Conservation (phyloP, 2,888 invertebrate genomes). For the Heliconius charithonia region DNA sequence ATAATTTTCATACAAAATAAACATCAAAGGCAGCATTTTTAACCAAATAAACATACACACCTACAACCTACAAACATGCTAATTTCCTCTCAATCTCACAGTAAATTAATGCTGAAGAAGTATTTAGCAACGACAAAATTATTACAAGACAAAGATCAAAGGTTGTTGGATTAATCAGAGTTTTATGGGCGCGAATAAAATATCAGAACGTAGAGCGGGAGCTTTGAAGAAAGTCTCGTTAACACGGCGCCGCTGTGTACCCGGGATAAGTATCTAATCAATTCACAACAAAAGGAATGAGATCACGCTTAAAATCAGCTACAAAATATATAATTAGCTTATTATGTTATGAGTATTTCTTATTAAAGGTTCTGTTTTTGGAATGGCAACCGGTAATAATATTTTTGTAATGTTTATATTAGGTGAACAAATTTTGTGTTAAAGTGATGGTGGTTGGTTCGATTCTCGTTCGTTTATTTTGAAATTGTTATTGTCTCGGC, state of each 20-base stretch:
- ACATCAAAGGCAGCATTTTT: neutral
- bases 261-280: constrained; percentile 30
- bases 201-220: constrained; percentile 23
- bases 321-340: constrained; percentile 12
- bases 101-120: neutral
- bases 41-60: neutral
- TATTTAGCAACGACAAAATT: constrained; percentile 21
- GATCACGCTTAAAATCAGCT: constrained; percentile 10
- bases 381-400: neutral
- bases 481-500: neutral
- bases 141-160: constrained; percentile 28
- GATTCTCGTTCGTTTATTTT: neutral
- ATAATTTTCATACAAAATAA: neutral
- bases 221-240: constrained; percentile 27
- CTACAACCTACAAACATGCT: neutral
- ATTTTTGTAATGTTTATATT: neutral
- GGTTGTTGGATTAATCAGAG: constrained; percentile 20
- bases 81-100: constrained; percentile 9
- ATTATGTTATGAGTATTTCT: neutral
- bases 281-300: constrained; percentile 31
- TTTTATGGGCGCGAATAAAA: constrained; percentile 32
- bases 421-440: neutral
- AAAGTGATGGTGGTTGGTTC: neutral
- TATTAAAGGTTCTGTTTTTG: neutral
- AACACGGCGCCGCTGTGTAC: constrained; percentile 11